A percentile compares a stretch with the other conserved stretches of the same genome.
phyloP scores from a whole-genome alignment of 2,113 vertebrate species.

The Eidolon helvum region DNA sequence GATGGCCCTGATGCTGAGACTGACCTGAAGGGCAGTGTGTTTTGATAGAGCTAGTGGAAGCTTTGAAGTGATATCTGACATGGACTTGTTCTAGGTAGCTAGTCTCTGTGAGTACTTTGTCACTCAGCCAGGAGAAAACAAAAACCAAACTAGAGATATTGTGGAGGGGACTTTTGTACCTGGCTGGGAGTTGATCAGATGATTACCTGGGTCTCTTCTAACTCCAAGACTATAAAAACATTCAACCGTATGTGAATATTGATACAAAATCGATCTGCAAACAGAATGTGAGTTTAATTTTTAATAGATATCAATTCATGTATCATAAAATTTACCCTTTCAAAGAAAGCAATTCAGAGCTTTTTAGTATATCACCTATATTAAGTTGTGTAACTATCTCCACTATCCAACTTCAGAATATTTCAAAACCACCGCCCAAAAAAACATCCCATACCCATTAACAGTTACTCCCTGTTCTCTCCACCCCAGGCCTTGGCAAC shows the following conservation, averaged over 20 bases:
- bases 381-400: not conserved
- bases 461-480: not conserved
- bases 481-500: not conserved
- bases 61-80: not conserved
- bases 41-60: not conserved
- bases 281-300: not conserved
- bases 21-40: not conserved
- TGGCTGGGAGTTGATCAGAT: not conserved
- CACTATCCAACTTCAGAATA: not conserved
- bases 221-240: not conserved
- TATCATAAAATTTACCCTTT: not conserved
- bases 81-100: not conserved
- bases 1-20: not conserved
- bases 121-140: not conserved
- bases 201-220: not conserved
- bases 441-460: not conserved
- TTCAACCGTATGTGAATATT: not conserved
- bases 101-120: not conserved
- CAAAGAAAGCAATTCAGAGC: not conserved
- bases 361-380: not conserved
- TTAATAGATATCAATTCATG: slow-evolving; percentile 11
- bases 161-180: not conserved
- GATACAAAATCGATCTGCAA: not conserved
- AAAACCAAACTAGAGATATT: slow-evolving; percentile 7
- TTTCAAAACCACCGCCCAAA: not conserved